A percentile compares a stretch with the other conserved stretches of the same genome.
Evolutionary conservation across 1,140 invertebrate species (phyloP).

Genomic region (Formica selysi): DNA sequence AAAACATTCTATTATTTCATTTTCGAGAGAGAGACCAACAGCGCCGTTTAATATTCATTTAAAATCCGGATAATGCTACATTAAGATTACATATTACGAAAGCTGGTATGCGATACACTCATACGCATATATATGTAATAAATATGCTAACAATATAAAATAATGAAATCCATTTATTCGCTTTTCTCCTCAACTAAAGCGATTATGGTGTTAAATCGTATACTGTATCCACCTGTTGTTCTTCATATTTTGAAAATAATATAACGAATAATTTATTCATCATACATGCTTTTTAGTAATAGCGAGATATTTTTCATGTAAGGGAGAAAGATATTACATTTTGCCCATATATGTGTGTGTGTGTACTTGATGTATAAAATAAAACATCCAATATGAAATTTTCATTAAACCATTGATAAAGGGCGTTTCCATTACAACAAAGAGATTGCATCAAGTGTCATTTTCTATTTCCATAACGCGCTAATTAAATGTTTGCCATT

Average conservation of each 20-base stretch:
- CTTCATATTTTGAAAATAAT: constrained; percentile 39
- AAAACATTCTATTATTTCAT: constrained; percentile 54
- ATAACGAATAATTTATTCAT: constrained; percentile 8
- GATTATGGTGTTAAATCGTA: constrained; percentile 37
- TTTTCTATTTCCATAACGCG: background rate
- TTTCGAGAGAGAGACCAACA: constrained; percentile 14
- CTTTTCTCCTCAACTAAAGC: background rate
- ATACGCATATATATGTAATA: background rate
- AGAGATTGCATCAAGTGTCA: background rate
- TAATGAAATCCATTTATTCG: constrained; percentile 42
- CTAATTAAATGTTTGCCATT: background rate
- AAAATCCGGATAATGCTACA: constrained; percentile 34
- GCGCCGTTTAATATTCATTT: constrained; percentile 57
- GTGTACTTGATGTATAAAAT: background rate
- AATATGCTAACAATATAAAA: constrained; percentile 46
- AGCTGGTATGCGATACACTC: background rate
- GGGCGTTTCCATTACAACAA: background rate
- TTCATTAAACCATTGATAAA: background rate
- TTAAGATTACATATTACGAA: constrained; percentile 56
- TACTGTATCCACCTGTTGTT: constrained; percentile 30
- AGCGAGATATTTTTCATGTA: background rate
- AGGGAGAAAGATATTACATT: background rate
- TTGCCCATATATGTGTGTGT: background rate
- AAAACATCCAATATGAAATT: constrained; percentile 26
- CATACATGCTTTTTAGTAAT: background rate